Conservation (phyloP, 1,140 invertebrate genomes). For the Pogonomyrmex californicus region DNA sequence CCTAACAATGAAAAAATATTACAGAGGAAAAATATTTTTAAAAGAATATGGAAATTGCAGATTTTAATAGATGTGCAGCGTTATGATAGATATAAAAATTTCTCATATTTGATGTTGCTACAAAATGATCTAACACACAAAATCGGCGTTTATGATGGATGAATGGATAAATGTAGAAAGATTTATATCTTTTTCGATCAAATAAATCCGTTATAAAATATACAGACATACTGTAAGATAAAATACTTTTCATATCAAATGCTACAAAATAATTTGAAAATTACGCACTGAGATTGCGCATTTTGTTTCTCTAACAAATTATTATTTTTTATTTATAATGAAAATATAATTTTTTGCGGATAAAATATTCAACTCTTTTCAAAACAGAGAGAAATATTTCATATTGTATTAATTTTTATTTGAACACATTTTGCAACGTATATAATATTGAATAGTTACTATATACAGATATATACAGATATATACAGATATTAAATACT, state of each 20-base stretch:
- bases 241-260: neutral
- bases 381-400: neutral
- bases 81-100: neutral
- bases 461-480: too few relatives aligned
- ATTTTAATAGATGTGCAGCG: neutral
- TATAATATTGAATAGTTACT: neutral
- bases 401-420: neutral
- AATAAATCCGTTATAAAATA: neutral
- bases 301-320: neutral
- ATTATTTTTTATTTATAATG: neutral
- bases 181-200: conserved; percentile 4
- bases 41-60: neutral
- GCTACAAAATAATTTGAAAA: neutral
- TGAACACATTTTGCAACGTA: neutral
- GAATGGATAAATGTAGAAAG: neutral
- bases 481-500: neutral
- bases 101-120: conserved; percentile 22
- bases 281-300: neutral
- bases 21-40: neutral
- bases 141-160: neutral
- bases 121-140: neutral
- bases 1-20: neutral
- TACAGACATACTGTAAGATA: neutral
- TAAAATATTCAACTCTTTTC: neutral
- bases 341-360: conserved; percentile 1